These are phyloP conservation scores for Tetranychus cinnabarinus DNA, from an alignment of 1,140 invertebrate species.

Conservation along the genomic window DNA sequence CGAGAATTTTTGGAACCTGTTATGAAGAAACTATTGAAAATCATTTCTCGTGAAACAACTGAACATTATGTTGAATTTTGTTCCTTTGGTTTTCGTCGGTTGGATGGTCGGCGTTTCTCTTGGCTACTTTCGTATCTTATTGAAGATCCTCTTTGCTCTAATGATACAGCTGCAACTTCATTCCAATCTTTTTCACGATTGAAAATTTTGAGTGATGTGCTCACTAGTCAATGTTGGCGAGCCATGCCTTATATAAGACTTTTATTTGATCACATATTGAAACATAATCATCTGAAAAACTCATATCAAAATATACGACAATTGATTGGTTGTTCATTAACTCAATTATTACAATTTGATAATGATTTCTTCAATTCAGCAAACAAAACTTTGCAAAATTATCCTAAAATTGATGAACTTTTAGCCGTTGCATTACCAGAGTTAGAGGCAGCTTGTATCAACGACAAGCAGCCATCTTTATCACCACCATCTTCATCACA, in stretches of 20 bases:
- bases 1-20: constrained; percentile 34
- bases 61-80: constrained; percentile 36
- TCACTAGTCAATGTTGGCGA: constrained; percentile 45
- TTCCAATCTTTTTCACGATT: constrained; percentile 40
- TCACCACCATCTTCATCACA: background rate
- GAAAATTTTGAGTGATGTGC: constrained; percentile 30
- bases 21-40: constrained; percentile 30
- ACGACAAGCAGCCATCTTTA: too few relatives aligned
- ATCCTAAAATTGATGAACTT: constrained; percentile 30
- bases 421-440: constrained; percentile 19
- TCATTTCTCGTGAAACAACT: constrained; percentile 32
- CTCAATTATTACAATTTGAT: constrained; percentile 35
- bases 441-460: background rate
- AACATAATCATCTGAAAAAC: constrained; percentile 33
- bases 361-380: constrained; percentile 14
- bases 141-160: constrained; percentile 33
- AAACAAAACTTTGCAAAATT: constrained; percentile 13
- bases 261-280: constrained; percentile 25
- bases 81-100: constrained; percentile 19
- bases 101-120: constrained; percentile 16
- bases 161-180: background rate
- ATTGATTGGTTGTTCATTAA: constrained; percentile 35
- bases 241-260: constrained; percentile 33
- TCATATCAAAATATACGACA: constrained; percentile 51
- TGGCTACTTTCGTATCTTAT: constrained; percentile 30